Evolutionary conservation across 2,888 invertebrate genomes (phyloP).

Genomic region (Drosophila pseudotalamancana): DNA sequence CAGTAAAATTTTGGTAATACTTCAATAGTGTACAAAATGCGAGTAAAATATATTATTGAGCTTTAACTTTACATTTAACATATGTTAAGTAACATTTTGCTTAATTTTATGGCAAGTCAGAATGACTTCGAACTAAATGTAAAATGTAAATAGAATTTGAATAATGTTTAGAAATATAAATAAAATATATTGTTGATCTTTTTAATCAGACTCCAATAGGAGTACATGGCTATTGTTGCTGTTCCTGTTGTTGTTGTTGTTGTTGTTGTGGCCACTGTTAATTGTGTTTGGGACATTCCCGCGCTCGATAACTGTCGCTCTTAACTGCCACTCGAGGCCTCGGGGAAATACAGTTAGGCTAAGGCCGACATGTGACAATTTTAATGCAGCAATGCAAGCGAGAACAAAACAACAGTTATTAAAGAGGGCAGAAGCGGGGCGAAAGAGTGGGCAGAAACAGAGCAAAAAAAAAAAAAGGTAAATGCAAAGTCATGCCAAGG

Average conservation of each 20-base stretch:
- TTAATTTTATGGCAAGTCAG: too few species aligned
- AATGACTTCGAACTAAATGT: too few species aligned
- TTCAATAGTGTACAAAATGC: too few species aligned
- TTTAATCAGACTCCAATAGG: too few species aligned
- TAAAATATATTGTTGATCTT: too few species aligned
- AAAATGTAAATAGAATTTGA: too few species aligned
- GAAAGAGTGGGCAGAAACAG: neutral
- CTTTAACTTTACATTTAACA: too few species aligned
- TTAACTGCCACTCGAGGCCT: constrained; percentile 1
- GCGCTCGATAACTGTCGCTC: neutral
- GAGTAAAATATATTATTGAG: too few species aligned
- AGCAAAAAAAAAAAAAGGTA: neutral
- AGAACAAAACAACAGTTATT: neutral
- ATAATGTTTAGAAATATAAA: too few species aligned
- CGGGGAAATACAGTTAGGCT: constrained; percentile 17
- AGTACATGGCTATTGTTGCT: neutral
- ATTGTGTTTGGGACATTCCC: constrained; percentile 20
- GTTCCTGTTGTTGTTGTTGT: neutral
- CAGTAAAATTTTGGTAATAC: too few species aligned
- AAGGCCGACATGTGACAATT: constrained; percentile 1
- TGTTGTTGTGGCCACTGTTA: neutral
- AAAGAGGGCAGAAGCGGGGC: neutral
- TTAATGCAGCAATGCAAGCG: constrained; percentile 11
- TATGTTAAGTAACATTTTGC: too few species aligned
- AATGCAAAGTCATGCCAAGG: neutral